Evolutionary conservation across 2,888 invertebrate genomes (phyloP), one percentile per base, ranked within the genome.

Genomic region (Drosophila eohydei): DNA sequence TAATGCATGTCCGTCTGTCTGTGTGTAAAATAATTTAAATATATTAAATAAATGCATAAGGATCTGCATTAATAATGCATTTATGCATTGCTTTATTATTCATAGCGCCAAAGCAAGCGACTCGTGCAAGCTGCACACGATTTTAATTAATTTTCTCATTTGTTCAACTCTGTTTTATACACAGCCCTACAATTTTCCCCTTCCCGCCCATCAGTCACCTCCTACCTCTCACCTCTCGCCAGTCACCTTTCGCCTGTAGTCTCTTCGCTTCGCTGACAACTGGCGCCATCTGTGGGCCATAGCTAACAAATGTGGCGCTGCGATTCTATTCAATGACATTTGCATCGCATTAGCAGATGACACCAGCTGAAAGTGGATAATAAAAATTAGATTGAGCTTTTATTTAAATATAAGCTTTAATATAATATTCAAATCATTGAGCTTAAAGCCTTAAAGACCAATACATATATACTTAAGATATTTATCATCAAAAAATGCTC

Each of bases 1-100:
- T 78, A 83, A 68, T 66, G 71, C 81, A 78, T 62, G 71, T 62
- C 11, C 16, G 8, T 14, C 9, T 21, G 0, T 44, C 12, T 34
- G 7, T 28, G 7, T 41, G 44, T 38, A 1, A 26, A n/a, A 12
- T n/a, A 61, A 21, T 43, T 63, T 34, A 41, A 34, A 63, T 50
- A 63, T 40, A 50, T 62, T 64, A 36, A 38, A 32, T 46, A 38
- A 46, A 26, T 66, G 44, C 38, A 65, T 28, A 46, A 32, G 38
- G 50, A 66, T 57, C 44, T 26, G 7, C 30, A 66, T 66, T 54
- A 67, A 46, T 66, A 21, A 21, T 21, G 21, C 21, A 66, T 40
- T n/a, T n/a, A 59, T 41, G 52, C 30, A 32, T 26, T 51, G 60
- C 14, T 44, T 32, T 56, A 50, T 68, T 50, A 51, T 68, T 14